Evolutionary conservation across 2,888 invertebrate genomes (phyloP).

Genomic region (Elegia similella): DNA sequence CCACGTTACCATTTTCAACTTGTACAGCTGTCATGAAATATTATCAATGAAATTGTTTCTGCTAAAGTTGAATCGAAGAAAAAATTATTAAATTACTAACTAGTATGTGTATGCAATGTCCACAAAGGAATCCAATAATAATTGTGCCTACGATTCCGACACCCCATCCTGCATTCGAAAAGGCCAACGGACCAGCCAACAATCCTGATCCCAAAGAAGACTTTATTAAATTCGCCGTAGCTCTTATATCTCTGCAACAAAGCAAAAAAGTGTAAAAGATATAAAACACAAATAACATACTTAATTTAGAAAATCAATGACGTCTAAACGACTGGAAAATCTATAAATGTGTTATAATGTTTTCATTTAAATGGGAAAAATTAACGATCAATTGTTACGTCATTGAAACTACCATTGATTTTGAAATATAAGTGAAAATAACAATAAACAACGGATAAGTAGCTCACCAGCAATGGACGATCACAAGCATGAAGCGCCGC

Average conservation of each 20-base stretch:
- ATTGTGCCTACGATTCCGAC: conserved; percentile 82
- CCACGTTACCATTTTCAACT: too few species aligned
- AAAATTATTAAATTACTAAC: conserved; percentile 41
- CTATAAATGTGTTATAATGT: neutral
- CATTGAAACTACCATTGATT: neutral
- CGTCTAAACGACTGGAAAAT: neutral
- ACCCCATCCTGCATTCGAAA: conserved; percentile 85
- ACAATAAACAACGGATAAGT: neutral
- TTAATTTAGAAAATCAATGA: neutral
- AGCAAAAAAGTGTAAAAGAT: neutral
- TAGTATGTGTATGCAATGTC: conserved; percentile 73
- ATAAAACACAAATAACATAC: neutral
- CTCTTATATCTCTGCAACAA: conserved; percentile 61
- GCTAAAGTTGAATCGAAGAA: too few species aligned
- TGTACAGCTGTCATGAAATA: too few species aligned
- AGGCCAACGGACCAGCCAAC: conserved; percentile 86
- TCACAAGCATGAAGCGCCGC: neutral
- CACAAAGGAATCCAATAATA: conserved; percentile 66
- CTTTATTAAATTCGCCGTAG: conserved; percentile 71
- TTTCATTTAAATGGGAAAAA: neutral
- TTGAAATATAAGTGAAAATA: neutral
- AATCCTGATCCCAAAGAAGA: conserved; percentile 86
- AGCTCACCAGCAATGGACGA: neutral
- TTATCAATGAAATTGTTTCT: too few species aligned
- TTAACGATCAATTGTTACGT: neutral